Conservation (phyloP, 2,888 invertebrate species). For the Lumbricus terrestris region DNA sequence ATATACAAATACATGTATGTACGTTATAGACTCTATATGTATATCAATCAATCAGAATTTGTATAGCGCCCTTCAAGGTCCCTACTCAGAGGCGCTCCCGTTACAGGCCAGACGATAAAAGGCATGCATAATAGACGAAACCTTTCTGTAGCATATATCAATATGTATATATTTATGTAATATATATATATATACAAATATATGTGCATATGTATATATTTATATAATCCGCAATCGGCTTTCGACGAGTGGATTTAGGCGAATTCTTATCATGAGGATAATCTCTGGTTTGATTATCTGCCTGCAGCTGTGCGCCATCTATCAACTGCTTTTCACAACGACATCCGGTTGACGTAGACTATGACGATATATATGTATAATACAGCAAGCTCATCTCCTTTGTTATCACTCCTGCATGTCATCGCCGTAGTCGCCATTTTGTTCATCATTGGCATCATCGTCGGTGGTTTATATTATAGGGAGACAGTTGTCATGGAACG, state of each 20-base stretch:
- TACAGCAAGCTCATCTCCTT: slow-evolving; percentile 19
- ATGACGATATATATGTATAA: not conserved
- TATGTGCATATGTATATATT: not conserved
- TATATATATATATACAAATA: not conserved
- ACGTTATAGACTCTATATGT: no score
- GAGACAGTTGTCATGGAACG: no score
- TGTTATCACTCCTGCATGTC: slow-evolving; percentile 19
- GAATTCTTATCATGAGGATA: not conserved
- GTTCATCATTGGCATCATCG: not conserved
- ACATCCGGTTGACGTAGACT: not conserved
- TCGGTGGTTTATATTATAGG: no score
- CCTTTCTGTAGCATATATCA: no score
- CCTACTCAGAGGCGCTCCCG: no score
- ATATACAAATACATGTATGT: no score
- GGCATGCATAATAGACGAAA: no score
- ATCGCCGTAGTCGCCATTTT: not conserved
- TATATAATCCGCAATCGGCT: not conserved
- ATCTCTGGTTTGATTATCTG: not conserved
- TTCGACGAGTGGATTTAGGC: not conserved
- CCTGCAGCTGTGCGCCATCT: not conserved
- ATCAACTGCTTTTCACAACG: not conserved
- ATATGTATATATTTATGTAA: not conserved
- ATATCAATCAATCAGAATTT: no score
- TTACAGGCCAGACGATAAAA: no score
- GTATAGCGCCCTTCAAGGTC: no score